These are phyloP conservation scores for Melopsittacus undulatus DNA, from an alignment of 2,797 vertebrate genomes.

Conservation along the genomic window DNA sequence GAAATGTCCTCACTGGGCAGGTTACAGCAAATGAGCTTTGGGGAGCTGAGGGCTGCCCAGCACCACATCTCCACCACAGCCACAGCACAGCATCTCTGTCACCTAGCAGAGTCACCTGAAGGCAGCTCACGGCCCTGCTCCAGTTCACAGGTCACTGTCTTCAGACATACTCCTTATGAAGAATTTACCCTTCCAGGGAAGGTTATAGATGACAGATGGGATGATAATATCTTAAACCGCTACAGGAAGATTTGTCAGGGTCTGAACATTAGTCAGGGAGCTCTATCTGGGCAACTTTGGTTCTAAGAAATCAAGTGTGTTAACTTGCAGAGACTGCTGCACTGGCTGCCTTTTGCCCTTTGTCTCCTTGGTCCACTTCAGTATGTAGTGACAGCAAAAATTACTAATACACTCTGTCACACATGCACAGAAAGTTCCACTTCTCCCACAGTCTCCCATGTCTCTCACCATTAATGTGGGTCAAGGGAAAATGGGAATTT, in stretches of 20 bases:
- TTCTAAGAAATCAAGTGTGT: not conserved
- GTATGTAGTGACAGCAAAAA: not conserved
- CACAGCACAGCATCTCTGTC: fast-evolving
- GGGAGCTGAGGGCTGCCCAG: fast-evolving
- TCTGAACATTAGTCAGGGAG: not conserved
- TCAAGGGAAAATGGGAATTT: not conserved
- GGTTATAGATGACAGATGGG: not conserved
- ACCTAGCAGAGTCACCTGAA: not conserved
- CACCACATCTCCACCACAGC: not conserved
- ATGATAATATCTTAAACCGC: not conserved
- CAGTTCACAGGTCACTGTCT: not conserved
- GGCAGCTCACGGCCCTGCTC: not conserved
- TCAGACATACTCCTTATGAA: not conserved
- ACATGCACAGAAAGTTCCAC: not conserved
- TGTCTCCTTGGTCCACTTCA: not conserved
- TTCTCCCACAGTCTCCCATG: not conserved
- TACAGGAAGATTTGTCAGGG: not conserved
- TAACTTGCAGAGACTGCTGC: not conserved
- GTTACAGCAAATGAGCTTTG: not conserved
- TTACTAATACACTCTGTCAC: not conserved
- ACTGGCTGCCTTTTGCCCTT: not conserved
- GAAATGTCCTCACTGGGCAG: fast-evolving
- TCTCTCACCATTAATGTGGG: not conserved
- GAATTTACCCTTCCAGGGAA: not conserved
- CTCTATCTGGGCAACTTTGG: not conserved